phyloP scores from a whole-genome alignment of 1,140 invertebrate species.

The Plectrocnemia conspersa region DNA sequence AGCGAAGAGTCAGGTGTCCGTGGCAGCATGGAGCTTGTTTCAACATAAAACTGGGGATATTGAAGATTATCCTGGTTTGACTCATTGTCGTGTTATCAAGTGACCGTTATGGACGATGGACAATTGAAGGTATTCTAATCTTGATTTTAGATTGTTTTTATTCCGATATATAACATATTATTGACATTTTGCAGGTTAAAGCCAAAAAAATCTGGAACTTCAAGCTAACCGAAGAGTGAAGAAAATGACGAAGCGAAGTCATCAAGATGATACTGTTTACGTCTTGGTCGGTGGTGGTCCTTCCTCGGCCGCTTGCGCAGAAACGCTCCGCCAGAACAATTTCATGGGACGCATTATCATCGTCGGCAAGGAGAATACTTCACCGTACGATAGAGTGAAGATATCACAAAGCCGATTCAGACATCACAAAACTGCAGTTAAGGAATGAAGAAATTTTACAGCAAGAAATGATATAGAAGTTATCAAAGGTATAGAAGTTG shows the following conservation, averaged over 20 bases:
- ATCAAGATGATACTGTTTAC: slow-evolving; percentile 56
- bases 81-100: slow-evolving; percentile 78
- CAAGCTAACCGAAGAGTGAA: slow-evolving; percentile 59
- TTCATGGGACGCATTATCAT: slow-evolving; percentile 78
- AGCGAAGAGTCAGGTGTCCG: slow-evolving; percentile 83
- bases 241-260: slow-evolving; percentile 52
- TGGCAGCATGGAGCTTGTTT: slow-evolving; percentile 98
- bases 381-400: slow-evolving; percentile 89
- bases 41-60: slow-evolving; percentile 87
- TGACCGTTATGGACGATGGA: slow-evolving; percentile 59
- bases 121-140: slow-evolving; percentile 58
- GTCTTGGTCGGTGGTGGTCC: slow-evolving; percentile 84
- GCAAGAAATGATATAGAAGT: slow-evolving; percentile 70
- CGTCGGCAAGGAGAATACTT: slow-evolving; percentile 68
- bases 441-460: slow-evolving; percentile 67
- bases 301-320: slow-evolving; percentile 76
- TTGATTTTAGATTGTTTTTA: slow-evolving; percentile 1
- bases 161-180: slow-evolving; percentile 5
- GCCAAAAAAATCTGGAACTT: slow-evolving; percentile 62
- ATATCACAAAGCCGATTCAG: slow-evolving; percentile 71
- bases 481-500: slow-evolving; percentile 58
- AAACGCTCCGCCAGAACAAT: slow-evolving; percentile 83
- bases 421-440: slow-evolving; percentile 62
- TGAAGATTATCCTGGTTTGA: slow-evolving; percentile 90
- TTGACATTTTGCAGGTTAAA: slow-evolving; percentile 48